Base-by-base conservation (phyloP, 92 coral and sea anemone genomes). In the Bergia puertoricense region DNA sequence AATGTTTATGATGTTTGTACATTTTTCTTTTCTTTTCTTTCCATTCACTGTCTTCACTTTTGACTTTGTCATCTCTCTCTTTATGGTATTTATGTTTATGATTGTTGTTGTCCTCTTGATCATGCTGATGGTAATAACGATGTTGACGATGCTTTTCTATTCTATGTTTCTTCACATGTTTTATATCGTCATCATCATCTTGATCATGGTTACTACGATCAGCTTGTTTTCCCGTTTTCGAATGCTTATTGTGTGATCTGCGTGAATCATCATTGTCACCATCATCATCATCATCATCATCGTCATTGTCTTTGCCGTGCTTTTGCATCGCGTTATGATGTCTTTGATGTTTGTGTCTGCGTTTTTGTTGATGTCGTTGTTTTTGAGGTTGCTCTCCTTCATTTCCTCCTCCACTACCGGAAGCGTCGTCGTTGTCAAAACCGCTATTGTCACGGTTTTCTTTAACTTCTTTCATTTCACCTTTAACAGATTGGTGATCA, bases 271-370 rank as follows among this genome's bases (percentile, higher is more conserved):
- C 79, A 36, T 85, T 57, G 48, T 84, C 79, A 43, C 76, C 6
- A 45, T 88, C 80, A 13, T 88, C 90, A 5, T 92, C 89, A 5
- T 90, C 85, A 3, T 90, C 90, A 5, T 92, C 89, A 2, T 90
- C 85, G 1, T 90, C 79, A 4, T 74, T 81, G 66, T 46, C 51
- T 79, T 88, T 67, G 9, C 2, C 56, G 40, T 84, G 67, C 48
- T 69, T 84, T 56, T 80, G 23, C 85, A 23, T 13, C 20, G 42
- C 10, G 46, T 39, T 30, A 36, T 84, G 87, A 30, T 48, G 20
- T 14, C 39, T 37, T 2, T 38, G 85, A 48, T 79, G 86, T 10
- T 74, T 85, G 54, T 90, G 14, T 20, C 77, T 75, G 6, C 54
- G 86, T 23, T 81, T 80, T 4, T 90, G 69, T 46, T 89, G 82